Conservation (phyloP, 1,140 invertebrate genomes). For the Meloidogyne chitwoodi region DNA sequence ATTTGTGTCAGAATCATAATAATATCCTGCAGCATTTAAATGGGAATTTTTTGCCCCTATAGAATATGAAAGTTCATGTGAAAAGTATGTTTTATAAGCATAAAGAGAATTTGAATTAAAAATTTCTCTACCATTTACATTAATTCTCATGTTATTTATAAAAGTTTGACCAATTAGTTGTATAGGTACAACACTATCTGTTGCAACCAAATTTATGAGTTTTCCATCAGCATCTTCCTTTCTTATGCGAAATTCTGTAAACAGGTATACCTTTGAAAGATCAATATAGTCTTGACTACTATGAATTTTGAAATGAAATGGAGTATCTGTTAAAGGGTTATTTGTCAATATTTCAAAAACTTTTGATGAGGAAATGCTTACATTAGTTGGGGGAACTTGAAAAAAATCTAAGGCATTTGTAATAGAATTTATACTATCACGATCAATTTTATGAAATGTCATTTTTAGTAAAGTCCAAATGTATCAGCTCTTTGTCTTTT, state of each 20-base stretch:
- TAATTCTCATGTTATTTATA: too few relatives aligned
- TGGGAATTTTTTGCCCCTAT: too few relatives aligned
- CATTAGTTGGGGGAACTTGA: not conserved
- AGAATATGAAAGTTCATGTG: too few relatives aligned
- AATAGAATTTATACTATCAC: too few relatives aligned
- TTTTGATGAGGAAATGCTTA: too few relatives aligned
- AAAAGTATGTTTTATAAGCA: too few relatives aligned
- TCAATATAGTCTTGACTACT: slow-evolving; percentile 3
- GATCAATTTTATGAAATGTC: too few relatives aligned
- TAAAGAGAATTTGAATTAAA: too few relatives aligned
- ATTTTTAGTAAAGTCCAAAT: slow-evolving; percentile 2
- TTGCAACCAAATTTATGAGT: not conserved
- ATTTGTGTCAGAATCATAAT: not conserved
- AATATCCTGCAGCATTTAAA: slow-evolving; percentile 2
- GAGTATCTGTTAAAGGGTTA: slow-evolving; percentile 1
- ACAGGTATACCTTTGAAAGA: not conserved
- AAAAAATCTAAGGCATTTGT: slow-evolving; percentile 2
- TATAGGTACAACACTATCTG: not conserved
- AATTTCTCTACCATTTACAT: too few relatives aligned
- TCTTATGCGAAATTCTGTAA: slow-evolving; percentile 4
- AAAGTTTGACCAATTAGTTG: slow-evolving; percentile 8
- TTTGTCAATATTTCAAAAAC: not conserved
- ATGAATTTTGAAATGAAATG: slow-evolving; percentile 16
- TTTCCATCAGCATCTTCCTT: not conserved
- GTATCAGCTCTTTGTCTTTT: not conserved